These are phyloP conservation scores for Pogonocherus hispidulus DNA, from an alignment of 2,888 invertebrate species.

Conservation along the genomic window DNA sequence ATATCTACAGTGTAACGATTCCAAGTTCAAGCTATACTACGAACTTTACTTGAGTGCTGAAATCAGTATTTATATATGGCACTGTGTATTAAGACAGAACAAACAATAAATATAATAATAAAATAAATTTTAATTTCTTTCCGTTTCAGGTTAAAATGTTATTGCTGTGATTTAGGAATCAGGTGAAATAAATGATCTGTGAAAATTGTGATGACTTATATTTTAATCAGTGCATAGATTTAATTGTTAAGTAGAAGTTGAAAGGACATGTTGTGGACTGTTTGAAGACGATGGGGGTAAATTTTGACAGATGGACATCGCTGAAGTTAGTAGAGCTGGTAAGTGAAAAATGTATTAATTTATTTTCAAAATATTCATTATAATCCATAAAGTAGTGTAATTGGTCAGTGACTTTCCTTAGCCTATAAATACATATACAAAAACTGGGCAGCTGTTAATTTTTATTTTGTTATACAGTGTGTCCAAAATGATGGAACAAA, in stretches of 20 bases:
- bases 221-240: conserved; percentile 7
- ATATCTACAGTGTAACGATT: too few species aligned
- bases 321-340: conserved; percentile 66
- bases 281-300: conserved; percentile 48
- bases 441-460: too few species aligned
- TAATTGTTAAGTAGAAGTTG: background rate
- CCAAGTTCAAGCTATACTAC: too few species aligned
- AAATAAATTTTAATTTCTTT: background rate
- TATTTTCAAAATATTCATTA: background rate
- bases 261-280: conserved; percentile 24
- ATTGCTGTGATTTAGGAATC: background rate
- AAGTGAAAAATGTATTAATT: conserved; percentile 52
- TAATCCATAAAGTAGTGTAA: too few species aligned
- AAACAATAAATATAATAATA: too few species aligned
- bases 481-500: too few species aligned
- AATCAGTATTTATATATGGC: too few species aligned
- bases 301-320: conserved; percentile 66
- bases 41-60: too few species aligned
- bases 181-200: conserved; percentile 6
- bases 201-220: conserved; percentile 5
- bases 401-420: too few species aligned
- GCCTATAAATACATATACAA: too few species aligned
- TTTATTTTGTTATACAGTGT: too few species aligned
- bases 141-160: background rate
- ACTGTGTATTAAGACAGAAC: too few species aligned